Evolutionary conservation across 1,140 invertebrate genomes (phyloP).

Genomic region (Maconellicoccus hirsutus): DNA sequence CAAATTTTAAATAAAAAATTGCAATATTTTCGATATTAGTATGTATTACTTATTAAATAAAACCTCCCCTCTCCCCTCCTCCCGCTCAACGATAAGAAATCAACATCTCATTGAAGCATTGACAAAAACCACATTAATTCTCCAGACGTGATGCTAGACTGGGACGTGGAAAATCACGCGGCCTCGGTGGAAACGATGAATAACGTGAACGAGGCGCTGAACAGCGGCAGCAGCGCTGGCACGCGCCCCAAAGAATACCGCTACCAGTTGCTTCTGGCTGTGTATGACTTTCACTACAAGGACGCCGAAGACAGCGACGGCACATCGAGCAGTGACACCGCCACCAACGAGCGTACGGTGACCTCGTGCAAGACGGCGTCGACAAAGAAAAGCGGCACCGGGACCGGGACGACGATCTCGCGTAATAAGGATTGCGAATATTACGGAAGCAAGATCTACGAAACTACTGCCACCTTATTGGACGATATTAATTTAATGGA

Average conservation of each 20-base stretch:
- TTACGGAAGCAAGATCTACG: slow-evolving; percentile 11
- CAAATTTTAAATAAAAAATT: too few relatives aligned
- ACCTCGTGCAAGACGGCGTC: not conserved
- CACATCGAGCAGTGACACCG: not conserved
- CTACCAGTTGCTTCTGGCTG: slow-evolving; percentile 1
- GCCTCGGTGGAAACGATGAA: slow-evolving; percentile 6
- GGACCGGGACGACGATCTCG: not conserved
- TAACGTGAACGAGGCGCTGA: not conserved
- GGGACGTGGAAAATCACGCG: not conserved
- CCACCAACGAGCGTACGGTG: not conserved
- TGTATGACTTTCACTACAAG: slow-evolving; percentile 13
- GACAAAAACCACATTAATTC: too few relatives aligned
- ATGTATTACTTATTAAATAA: too few relatives aligned
- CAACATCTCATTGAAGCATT: too few relatives aligned
- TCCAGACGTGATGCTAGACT: not conserved
- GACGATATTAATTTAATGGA: slow-evolving; percentile 15
- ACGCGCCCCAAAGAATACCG: not conserved
- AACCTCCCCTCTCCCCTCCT: too few relatives aligned
- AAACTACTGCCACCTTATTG: not conserved
- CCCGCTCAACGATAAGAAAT: too few relatives aligned
- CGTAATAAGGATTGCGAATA: slow-evolving; percentile 18
- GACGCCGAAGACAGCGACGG: not conserved
- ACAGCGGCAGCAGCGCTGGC: not conserved
- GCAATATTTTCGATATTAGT: too few relatives aligned
- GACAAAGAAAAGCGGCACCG: slow-evolving; percentile 9